Evolutionary conservation across 2,113 vertebrate species (phyloP).

Genomic region (Myiozetetes cayanensis): DNA sequence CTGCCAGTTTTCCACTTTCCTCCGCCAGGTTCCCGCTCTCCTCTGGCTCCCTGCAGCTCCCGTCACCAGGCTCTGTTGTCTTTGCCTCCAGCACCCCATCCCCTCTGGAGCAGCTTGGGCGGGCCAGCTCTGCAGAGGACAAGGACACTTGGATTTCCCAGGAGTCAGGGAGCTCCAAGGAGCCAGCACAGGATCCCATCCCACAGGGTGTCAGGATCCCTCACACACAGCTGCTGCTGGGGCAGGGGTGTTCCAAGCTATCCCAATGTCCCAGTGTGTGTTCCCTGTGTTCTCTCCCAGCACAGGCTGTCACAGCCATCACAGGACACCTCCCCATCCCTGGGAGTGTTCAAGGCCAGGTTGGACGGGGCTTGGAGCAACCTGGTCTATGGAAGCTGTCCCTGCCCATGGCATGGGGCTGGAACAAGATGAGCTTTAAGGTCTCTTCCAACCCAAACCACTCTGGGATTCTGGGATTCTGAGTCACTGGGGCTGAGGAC

Average conservation of each 20-base stretch:
- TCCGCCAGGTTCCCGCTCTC: background rate
- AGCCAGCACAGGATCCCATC: background rate
- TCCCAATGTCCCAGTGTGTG: background rate
- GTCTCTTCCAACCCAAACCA: background rate
- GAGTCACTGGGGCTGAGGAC: background rate
- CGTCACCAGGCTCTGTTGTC: background rate
- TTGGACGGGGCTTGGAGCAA: background rate
- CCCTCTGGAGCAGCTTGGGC: rapidly evolving
- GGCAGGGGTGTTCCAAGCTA: background rate
- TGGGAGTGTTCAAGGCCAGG: background rate
- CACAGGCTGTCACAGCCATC: background rate
- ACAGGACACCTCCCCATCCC: background rate
- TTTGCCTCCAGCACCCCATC: background rate
- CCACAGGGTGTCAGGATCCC: background rate
- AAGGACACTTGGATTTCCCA: background rate
- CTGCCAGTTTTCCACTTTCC: background rate
- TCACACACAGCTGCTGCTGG: background rate
- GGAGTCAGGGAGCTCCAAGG: background rate
- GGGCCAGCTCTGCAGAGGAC: background rate
- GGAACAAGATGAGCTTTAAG: background rate
- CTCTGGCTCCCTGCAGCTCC: background rate
- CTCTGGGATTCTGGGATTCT: background rate
- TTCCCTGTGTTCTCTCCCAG: background rate
- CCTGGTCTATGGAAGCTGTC: background rate
- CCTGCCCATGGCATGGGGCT: background rate